phyloP scores from a whole-genome alignment of 2,113 vertebrate genomes.

The Pleuronectes platessa region DNA sequence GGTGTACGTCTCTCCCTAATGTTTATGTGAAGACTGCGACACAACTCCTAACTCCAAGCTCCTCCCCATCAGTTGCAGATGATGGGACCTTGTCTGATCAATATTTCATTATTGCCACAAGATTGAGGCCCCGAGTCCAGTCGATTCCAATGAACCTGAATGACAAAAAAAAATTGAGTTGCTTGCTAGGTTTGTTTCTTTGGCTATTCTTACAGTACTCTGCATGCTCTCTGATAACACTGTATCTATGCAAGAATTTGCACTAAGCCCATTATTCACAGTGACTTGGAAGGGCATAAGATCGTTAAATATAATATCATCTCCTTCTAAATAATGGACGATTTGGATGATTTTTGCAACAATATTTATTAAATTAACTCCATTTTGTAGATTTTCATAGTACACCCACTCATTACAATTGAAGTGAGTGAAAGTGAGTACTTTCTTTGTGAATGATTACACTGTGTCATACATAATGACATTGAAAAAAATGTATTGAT shows the following conservation, averaged over 20 bases:
- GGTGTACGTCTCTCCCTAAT: not conserved
- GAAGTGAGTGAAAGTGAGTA: no score
- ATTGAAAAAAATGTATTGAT: no score
- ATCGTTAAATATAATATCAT: not conserved
- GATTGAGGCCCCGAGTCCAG: slow-evolving; percentile 42
- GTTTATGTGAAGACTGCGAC: slow-evolving; percentile 8
- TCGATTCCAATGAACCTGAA: slow-evolving; percentile 56
- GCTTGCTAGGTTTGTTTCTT: not conserved
- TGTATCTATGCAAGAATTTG: slow-evolving; percentile 1
- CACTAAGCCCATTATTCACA: not conserved
- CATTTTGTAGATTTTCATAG: no score
- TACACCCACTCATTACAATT: no score
- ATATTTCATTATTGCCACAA: slow-evolving; percentile 74
- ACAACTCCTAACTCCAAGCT: slow-evolving; percentile 27
- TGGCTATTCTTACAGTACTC: not conserved
- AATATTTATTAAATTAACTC: no score
- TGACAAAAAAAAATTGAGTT: slow-evolving; percentile 20
- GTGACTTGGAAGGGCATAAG: not conserved
- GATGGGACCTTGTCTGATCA: slow-evolving; percentile 44
- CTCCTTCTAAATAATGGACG: not conserved
- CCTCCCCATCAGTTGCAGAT: slow-evolving; percentile 42
- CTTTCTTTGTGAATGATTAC: no score
- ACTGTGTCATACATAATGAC: no score
- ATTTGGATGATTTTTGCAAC: no score
- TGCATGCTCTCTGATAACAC: not conserved